Evolutionary conservation across 2,113 vertebrate species (phyloP), one percentile per base, ranked within the genome.

Genomic region (Labeo rohita): DNA sequence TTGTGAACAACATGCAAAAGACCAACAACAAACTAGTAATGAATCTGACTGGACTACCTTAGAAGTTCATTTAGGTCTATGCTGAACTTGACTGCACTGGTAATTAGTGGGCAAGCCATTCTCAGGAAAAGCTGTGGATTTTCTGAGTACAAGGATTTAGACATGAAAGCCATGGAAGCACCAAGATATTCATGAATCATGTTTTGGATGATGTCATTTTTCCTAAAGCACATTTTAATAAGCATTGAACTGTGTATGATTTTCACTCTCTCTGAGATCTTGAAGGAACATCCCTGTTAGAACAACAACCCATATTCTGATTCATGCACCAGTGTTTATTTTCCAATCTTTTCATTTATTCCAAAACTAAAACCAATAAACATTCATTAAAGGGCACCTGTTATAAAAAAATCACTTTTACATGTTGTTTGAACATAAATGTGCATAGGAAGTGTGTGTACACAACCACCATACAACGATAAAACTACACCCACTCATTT

Each of bases 111-210:
- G 70, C 49, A 83, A 34, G 34, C 34, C 34, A 1, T 36, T 68
- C 34, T 39, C 13, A 39, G 49, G 10, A n/a, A 72, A 23, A 13
- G 21, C 43, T 52, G 56, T 47, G 43, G 72, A 76, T 63, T 75
- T 75, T 75, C 39, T 61, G 21, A 21, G 16, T 75, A 34, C 39
- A 47, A 63, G 83, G 59, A 77, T 75, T 84, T 85, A 61, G 72
- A 49, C 56, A 75, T 65, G 49, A 65, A 66, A 77, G 73, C 75
- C 56, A 65, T 13, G 11, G 39, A 75, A 50, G 56, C 23, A 39
- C 56, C 49, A 28, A 54, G 56, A 52, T 49, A 77, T 34, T 75
- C 5, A 28, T 77, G 83, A 77, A 16, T 85, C 83, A 85, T 76
- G 59, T 50, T 45, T 47, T 54, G n/a, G 18, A 52, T 63, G 45